phyloP scores from a whole-genome alignment of 64 coral and sea anemone species.

The Pocillopora damicornis region DNA sequence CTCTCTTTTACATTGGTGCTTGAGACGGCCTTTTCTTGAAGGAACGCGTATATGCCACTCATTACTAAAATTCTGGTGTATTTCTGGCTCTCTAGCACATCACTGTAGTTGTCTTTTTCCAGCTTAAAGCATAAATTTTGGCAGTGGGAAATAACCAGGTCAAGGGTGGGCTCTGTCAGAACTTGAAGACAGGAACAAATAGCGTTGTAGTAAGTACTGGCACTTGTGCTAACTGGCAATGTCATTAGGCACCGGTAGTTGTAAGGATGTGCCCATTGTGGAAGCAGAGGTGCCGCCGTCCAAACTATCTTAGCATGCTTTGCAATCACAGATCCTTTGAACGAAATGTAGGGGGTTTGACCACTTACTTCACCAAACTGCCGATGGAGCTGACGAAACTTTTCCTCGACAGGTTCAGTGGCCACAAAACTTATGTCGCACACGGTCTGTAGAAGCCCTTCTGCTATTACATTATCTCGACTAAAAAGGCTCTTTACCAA shows the following conservation, averaged over 20 bases:
- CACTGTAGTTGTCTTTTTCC: slow-evolving; percentile 7
- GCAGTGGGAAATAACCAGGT: slow-evolving; percentile 30
- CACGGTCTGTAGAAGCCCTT: slow-evolving; percentile 33
- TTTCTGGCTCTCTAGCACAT: not conserved
- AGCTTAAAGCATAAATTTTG: slow-evolving; percentile 22
- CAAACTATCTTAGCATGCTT: slow-evolving; percentile 1
- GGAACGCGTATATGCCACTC: slow-evolving; percentile 21
- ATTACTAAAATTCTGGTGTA: not conserved
- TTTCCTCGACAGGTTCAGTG: not conserved
- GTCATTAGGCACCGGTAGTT: not conserved
- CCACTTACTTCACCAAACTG: slow-evolving; percentile 22
- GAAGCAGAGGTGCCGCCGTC: slow-evolving; percentile 42
- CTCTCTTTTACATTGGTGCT: not conserved
- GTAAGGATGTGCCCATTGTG: slow-evolving; percentile 11
- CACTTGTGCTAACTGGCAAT: not conserved
- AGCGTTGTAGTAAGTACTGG: not conserved
- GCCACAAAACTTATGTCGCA: slow-evolving; percentile 27
- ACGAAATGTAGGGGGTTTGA: slow-evolving; percentile 28
- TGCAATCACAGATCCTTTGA: slow-evolving; percentile 37
- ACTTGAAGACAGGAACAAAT: not conserved
- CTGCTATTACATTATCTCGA: not conserved
- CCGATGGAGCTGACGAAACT: slow-evolving; percentile 11
- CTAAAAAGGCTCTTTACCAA: slow-evolving; percentile 29
- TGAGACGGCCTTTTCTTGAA: not conserved
- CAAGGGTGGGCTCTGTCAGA: not conserved